Evolutionary conservation across 2,888 invertebrate genomes (phyloP).

Genomic region (Caenorhabditis panamensis): DNA sequence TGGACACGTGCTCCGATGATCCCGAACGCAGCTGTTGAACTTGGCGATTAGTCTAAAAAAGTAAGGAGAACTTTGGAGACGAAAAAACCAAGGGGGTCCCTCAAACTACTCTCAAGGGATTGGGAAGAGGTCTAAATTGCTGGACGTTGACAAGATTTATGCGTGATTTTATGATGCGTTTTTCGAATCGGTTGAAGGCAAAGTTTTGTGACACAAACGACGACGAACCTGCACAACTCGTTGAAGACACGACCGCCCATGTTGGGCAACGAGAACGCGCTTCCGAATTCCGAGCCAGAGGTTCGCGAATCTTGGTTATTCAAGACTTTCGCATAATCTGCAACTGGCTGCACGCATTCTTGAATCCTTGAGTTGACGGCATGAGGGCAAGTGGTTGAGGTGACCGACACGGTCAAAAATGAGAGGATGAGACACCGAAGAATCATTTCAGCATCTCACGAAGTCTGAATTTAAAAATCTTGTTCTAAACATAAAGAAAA

Average conservation of each 20-base stretch:
- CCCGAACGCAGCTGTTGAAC: constrained; percentile 79
- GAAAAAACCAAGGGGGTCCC: too few relatives aligned
- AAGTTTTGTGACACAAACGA: too few relatives aligned
- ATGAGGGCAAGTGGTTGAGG: constrained; percentile 69
- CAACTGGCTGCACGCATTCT: constrained; percentile 80
- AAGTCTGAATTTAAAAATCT: neutral
- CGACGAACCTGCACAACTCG: constrained; percentile 77
- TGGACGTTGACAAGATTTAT: constrained; percentile 40
- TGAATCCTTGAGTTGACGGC: constrained; percentile 75
- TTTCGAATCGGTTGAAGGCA: neutral
- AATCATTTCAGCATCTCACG: constrained; percentile 39
- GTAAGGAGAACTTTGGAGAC: too few relatives aligned
- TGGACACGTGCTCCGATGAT: constrained; percentile 72
- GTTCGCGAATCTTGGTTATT: constrained; percentile 71
- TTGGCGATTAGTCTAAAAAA: constrained; percentile 78
- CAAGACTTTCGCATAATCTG: constrained; percentile 80
- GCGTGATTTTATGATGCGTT: constrained; percentile 34
- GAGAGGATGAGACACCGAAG: neutral
- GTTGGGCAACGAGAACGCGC: constrained; percentile 77
- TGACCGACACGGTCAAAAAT: neutral
- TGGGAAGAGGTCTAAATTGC: too few relatives aligned
- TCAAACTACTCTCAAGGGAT: too few relatives aligned
- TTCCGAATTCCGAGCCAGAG: constrained; percentile 67
- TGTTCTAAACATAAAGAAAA: neutral
- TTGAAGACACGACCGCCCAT: constrained; percentile 80